phyloP scores from a whole-genome alignment of 2,888 invertebrate genomes.

The Geophilus truncorum region DNA sequence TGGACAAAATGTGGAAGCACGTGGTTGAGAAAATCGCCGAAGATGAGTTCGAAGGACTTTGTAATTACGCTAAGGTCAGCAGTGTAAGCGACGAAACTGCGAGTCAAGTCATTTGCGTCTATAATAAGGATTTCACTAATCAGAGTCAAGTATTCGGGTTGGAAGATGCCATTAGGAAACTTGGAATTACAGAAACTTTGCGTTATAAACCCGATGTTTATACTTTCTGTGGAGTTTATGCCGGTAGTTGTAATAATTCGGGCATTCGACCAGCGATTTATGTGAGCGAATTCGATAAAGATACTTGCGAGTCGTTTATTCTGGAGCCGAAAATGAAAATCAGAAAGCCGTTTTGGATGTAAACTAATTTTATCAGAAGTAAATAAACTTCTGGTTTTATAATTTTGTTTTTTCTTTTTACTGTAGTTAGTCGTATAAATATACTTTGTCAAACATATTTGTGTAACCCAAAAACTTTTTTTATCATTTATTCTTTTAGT shows the following conservation, averaged over 20 bases:
- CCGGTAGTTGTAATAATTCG: background rate
- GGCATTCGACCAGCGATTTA: background rate
- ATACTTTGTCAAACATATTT: no score
- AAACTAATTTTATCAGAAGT: no score
- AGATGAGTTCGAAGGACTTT: background rate
- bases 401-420: no score
- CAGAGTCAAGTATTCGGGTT: background rate
- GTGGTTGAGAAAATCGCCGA: background rate
- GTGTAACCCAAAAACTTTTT: no score
- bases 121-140: background rate
- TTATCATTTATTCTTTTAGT: no score
- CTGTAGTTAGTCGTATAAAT: no score
- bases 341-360: no score
- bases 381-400: no score
- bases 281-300: background rate
- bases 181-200: background rate
- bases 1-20: background rate
- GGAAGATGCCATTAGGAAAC: background rate
- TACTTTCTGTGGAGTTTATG: constrained; percentile 15
- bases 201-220: constrained; percentile 28
- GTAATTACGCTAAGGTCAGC: background rate
- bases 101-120: background rate
- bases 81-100: no score
- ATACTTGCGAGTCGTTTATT: background rate
- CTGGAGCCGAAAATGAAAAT: no score